phyloP scores from a whole-genome alignment of 2,113 vertebrate genomes.

The Rhinogobius similis region DNA sequence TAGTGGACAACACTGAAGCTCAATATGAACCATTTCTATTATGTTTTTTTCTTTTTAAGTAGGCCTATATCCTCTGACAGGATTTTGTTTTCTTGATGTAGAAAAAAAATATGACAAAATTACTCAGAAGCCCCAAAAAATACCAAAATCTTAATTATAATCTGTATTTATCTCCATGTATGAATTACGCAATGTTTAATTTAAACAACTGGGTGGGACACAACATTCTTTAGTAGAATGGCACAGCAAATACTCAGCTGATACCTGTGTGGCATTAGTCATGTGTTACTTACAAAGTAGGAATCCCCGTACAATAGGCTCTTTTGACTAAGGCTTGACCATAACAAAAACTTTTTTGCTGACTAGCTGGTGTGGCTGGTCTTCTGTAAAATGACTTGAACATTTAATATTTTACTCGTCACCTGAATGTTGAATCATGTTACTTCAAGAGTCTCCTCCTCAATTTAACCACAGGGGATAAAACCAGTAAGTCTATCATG shows the following conservation, averaged over 20 bases:
- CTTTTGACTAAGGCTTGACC: background rate
- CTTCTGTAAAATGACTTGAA: too few species aligned
- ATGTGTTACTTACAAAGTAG: background rate
- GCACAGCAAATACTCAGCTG: background rate
- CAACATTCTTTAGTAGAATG: background rate
- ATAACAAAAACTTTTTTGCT: background rate
- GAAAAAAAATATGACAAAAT: too few species aligned
- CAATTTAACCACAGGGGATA: too few species aligned
- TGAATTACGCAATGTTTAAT: conserved; percentile 27
- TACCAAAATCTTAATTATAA: background rate
- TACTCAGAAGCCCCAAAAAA: background rate
- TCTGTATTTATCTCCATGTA: background rate
- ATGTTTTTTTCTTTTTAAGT: too few species aligned
- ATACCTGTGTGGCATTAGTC: background rate
- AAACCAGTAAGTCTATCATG: too few species aligned
- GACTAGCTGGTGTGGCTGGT: background rate
- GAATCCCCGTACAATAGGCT: background rate
- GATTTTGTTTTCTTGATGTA: too few species aligned
- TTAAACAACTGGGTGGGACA: conserved; percentile 22
- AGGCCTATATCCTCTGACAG: too few species aligned
- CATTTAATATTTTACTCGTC: background rate
- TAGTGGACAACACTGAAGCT: too few species aligned
- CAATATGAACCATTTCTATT: too few species aligned
- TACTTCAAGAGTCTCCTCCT: too few species aligned
- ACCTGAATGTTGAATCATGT: background rate